These are phyloP conservation scores for Dermatemys mawii DNA, from an alignment of 2,113 vertebrate genomes.

Conservation along the genomic window DNA sequence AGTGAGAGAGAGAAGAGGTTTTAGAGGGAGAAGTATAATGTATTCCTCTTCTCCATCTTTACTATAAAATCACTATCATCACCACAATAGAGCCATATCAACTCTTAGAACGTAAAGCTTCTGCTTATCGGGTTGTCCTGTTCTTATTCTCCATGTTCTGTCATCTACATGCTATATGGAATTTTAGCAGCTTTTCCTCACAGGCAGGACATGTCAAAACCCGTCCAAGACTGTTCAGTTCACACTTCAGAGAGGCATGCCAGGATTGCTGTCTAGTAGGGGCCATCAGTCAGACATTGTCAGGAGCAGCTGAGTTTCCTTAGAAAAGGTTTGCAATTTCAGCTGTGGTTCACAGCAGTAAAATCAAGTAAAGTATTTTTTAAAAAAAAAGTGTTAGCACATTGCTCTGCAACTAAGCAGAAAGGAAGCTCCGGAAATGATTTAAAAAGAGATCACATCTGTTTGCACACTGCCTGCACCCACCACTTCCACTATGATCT, in stretches of 20 bases:
- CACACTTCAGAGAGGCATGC: background rate
- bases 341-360: background rate
- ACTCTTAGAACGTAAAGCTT: background rate
- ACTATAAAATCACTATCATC: background rate
- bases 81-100: background rate
- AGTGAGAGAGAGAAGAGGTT: background rate
- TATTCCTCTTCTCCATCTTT: background rate
- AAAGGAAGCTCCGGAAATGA: background rate
- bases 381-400: background rate
- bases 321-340: background rate
- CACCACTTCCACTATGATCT: background rate
- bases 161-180: background rate
- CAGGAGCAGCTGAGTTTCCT: background rate
- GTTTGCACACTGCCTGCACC: background rate
- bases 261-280: background rate
- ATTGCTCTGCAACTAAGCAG: background rate
- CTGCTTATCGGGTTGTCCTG: background rate
- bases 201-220: background rate
- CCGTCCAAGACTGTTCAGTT: background rate
- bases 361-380: background rate
- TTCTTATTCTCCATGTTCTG: background rate
- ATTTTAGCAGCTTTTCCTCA: background rate
- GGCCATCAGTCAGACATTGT: rapidly evolving
- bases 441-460: background rate
- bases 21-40: background rate